Evolutionary conservation across 2,797 vertebrate species (phyloP).

Genomic region (Aphelocoma californica): DNA sequence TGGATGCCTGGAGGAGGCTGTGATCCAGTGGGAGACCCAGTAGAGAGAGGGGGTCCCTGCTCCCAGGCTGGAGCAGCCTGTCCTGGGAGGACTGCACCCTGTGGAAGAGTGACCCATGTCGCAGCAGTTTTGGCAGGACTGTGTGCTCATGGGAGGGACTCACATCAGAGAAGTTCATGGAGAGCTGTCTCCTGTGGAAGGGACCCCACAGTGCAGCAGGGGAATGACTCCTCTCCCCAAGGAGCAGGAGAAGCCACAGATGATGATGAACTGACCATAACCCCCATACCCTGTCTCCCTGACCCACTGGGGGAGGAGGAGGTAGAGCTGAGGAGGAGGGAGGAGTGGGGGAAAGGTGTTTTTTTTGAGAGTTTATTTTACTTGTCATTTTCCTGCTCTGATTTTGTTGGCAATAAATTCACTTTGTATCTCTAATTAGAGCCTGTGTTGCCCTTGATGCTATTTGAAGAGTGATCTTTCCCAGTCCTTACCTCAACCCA

Average conservation of each 20-base stretch:
- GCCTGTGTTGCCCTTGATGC: neutral
- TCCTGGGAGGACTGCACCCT: neutral
- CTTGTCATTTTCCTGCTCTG: neutral
- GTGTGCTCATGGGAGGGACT: neutral
- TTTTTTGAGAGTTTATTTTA: neutral
- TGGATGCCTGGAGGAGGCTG: neutral
- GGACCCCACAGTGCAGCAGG: neutral
- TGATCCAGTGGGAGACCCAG: neutral
- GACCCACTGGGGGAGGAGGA: neutral
- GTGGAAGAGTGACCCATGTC: accelerated
- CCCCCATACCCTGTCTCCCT: neutral
- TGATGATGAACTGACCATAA: neutral
- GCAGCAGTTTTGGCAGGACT: neutral
- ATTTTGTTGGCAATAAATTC: neutral
- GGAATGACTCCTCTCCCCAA: neutral
- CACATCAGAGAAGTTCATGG: neutral
- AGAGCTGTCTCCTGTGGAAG: neutral
- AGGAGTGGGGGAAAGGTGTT: neutral
- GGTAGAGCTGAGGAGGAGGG: neutral
- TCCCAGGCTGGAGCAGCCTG: neutral
- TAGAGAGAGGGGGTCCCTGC: neutral
- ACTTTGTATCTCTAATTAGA: neutral
- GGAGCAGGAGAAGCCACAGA: neutral
- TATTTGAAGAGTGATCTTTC: neutral
- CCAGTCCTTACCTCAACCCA: neutral